A percentile compares a stretch with the other conserved stretches of the same genome.
phyloP scores from a whole-genome alignment of 64 coral and sea anemone genomes.

The Platygyra sinensis region DNA sequence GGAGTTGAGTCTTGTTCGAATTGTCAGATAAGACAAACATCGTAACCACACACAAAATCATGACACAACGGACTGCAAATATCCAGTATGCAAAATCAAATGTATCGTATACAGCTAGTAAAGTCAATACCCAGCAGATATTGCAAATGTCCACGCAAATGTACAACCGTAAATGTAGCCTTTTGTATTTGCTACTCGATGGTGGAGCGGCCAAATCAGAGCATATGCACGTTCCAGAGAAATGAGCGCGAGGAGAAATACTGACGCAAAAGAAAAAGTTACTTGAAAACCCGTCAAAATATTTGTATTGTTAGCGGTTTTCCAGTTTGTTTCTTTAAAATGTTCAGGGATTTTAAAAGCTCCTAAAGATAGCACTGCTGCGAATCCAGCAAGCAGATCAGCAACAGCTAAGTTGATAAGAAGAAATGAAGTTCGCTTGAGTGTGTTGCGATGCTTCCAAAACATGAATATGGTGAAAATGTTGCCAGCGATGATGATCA shows the following conservation, averaged over 20 bases:
- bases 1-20: no score
- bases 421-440: background rate
- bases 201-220: background rate
- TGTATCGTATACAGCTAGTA: background rate
- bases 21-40: no score
- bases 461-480: background rate
- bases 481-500: background rate
- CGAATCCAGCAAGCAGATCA: background rate
- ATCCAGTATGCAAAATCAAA: background rate
- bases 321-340: background rate
- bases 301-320: no score
- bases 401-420: constrained; percentile 6
- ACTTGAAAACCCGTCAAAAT: background rate
- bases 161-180: background rate
- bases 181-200: background rate
- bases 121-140: background rate
- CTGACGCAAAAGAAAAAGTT: background rate
- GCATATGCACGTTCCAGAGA: background rate
- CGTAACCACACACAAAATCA: no score
- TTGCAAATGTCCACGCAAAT: background rate
- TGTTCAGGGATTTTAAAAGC: background rate
- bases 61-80: background rate
- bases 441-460: background rate
- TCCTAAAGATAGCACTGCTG: background rate
- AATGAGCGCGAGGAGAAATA: background rate